Percentiles rank a stretch among this genome's conserved stretches.
Conservation (phyloP, 2,888 invertebrate species). For the Antheraea yamamai region DNA sequence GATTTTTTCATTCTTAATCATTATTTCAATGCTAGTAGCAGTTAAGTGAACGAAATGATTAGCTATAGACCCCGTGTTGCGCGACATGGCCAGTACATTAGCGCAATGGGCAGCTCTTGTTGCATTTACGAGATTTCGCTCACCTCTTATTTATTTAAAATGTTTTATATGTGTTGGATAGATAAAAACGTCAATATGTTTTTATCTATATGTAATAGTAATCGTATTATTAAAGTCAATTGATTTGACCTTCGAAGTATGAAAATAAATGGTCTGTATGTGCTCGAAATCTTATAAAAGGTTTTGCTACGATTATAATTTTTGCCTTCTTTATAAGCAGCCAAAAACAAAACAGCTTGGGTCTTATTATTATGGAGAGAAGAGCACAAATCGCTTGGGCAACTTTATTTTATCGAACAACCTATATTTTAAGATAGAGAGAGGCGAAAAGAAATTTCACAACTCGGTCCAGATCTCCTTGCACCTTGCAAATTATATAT, state of each 20-base stretch:
- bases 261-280: background rate
- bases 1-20: constrained; percentile 48
- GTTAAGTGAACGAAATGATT: constrained; percentile 71
- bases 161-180: background rate
- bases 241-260: background rate
- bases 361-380: background rate
- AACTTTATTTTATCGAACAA: background rate
- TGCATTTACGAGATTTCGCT: constrained; percentile 50
- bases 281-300: background rate
- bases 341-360: background rate
- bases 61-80: constrained; percentile 63
- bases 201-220: too few species aligned
- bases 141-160: constrained; percentile 24
- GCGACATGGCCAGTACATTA: constrained; percentile 69
- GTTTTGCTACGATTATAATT: background rate
- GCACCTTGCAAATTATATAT: background rate
- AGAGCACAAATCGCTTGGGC: background rate
- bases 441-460: background rate
- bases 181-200: background rate
- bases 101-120: constrained; percentile 58
- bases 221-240: background rate
- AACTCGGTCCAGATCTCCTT: background rate
- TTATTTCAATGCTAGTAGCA: constrained; percentile 56
- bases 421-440: background rate
- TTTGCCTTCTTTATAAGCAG: background rate